A percentile compares a stretch with the other conserved stretches of the same genome.
Conservation (phyloP, 1,140 invertebrate genomes). For the Gryllus bimaculatus region DNA sequence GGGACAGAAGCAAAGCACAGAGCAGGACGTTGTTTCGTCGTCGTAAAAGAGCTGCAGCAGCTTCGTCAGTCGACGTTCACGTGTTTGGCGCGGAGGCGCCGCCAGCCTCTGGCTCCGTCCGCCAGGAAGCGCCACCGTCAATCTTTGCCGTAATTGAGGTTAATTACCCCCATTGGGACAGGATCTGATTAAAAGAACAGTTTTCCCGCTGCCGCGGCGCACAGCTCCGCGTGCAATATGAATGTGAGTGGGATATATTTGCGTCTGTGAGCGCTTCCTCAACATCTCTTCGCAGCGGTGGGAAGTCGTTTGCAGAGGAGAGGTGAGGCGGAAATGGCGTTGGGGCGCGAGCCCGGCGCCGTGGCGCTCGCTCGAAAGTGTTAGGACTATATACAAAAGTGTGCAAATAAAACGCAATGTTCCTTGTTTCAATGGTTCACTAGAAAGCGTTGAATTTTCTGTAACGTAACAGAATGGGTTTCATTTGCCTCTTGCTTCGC, state of each 20-base stretch:
- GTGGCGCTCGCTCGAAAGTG: background rate
- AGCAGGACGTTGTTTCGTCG: background rate
- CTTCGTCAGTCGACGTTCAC: no score
- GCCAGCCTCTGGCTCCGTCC: background rate
- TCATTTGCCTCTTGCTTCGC: background rate
- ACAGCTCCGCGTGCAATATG: background rate
- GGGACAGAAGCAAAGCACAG: background rate
- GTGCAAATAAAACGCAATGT: background rate
- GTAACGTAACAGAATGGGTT: background rate
- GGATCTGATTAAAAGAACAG: conserved; percentile 4
- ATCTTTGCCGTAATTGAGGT: conserved; percentile 1
- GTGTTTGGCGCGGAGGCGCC: no score
- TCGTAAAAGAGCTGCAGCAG: background rate
- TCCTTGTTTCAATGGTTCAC: conserved; percentile 4
- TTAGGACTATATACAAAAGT: conserved; percentile 5
- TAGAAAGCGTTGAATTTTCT: conserved; percentile 5
- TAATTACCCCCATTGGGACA: background rate
- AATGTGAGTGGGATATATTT: conserved; percentile 1
- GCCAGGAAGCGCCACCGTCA: background rate
- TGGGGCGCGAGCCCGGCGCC: background rate
- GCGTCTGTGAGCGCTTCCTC: background rate
- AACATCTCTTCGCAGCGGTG: background rate
- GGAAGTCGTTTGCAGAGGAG: background rate
- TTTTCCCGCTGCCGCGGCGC: background rate
- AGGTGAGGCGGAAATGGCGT: background rate